Conservation (phyloP, 2,797 vertebrate genomes). For the Lutjanus argentimaculatus region DNA sequence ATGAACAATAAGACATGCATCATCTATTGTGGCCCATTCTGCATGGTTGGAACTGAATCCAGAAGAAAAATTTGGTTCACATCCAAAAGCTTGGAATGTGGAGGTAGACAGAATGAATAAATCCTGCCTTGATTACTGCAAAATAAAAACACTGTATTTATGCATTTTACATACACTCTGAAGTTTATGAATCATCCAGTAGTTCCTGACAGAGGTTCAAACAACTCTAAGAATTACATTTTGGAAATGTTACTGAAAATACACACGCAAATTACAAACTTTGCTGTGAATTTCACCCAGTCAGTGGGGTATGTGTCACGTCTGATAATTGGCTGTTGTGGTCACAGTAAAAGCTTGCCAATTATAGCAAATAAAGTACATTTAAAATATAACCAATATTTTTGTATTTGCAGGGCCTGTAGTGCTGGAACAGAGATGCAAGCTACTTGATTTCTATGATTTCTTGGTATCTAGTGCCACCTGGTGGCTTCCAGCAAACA, state of each 20-base stretch:
- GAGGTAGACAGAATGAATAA: constrained; percentile 30
- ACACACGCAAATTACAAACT: background rate
- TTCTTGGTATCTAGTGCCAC: constrained; percentile 52
- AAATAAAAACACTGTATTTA: constrained; percentile 18
- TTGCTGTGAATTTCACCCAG: background rate
- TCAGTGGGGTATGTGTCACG: background rate
- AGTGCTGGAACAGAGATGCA: background rate
- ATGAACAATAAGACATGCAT: constrained; percentile 82
- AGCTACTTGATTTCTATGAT: background rate
- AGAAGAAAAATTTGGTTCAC: constrained; percentile 46
- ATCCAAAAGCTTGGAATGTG: constrained; percentile 45
- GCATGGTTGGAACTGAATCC: constrained; percentile 53
- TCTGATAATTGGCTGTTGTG: background rate
- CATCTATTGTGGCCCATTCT: constrained; percentile 75
- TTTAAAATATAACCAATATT: constrained; percentile 10
- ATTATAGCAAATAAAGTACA: background rate
- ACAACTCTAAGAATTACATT: fast-evolving
- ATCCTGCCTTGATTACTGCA: constrained; percentile 1
- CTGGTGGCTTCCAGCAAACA: constrained; percentile 43
- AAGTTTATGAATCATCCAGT: background rate
- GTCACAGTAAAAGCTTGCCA: background rate
- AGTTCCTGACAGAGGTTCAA: background rate
- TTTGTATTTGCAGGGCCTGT: background rate
- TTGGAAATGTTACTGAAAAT: background rate
- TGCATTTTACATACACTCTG: background rate